Conservation (phyloP, 2,113 vertebrate species). For the Emydura subglobosa region DNA sequence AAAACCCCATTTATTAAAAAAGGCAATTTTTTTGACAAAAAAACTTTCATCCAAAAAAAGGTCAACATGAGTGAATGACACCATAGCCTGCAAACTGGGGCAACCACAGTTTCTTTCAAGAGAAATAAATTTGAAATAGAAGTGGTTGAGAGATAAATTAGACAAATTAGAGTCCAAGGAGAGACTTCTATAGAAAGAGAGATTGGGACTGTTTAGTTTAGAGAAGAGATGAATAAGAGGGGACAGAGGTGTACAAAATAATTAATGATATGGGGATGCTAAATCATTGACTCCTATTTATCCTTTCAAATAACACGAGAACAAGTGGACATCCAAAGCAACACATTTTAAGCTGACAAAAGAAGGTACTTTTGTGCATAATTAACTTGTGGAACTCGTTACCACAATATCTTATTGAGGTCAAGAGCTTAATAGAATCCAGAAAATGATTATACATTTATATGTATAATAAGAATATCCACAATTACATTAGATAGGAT, state of each 20-base stretch:
- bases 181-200: not conserved
- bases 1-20: not conserved
- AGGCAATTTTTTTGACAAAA: not conserved
- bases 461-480: not conserved
- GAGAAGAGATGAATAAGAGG: not conserved
- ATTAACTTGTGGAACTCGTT: not conserved
- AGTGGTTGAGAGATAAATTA: not conserved
- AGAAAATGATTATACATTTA: not conserved
- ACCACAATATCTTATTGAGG: not conserved
- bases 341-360: not conserved
- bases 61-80: not conserved
- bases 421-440: not conserved
- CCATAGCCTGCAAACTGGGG: not conserved
- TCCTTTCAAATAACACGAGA: not conserved
- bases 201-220: not conserved
- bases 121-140: slow-evolving; percentile 1
- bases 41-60: not conserved
- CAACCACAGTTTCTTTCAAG: not conserved
- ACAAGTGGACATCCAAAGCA: not conserved
- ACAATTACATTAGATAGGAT: not conserved
- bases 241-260: not conserved
- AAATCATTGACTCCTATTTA: not conserved
- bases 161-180: not conserved
- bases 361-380: not conserved
- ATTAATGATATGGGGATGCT: not conserved